Evolutionary conservation across 1,140 invertebrate species (phyloP), one percentile per base, ranked within the genome.

Genomic region (Metaphire vulgaris): DNA sequence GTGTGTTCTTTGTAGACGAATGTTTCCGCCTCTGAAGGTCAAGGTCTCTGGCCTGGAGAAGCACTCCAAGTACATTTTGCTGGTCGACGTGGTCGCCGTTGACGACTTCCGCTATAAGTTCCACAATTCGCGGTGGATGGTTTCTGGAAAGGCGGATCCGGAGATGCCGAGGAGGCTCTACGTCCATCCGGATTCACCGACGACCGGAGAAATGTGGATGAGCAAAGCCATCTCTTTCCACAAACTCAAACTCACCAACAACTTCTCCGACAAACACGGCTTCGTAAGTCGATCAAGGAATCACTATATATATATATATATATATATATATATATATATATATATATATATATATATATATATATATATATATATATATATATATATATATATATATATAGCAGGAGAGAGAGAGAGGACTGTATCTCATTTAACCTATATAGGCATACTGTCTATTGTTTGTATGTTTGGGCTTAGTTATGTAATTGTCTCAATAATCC

Each of bases 181-280:
- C 85, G 83, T 93, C 74, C 93, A 96, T 87, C 93, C 93, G 0
- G 92, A 95, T 74, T 92, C 91, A 0, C 94, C 93, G 0, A 90
- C 92, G 0, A 90, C 89, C 0, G 94, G 94, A 0, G 88, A 90
- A n/a, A 90, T 93, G 79, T 95, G 94, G 93, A 93, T 96, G 68
- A 92, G 86, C 89, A 91, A 0, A 92, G 31, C 33, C 69, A 88
- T 98, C 80, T 97, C 95, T 85, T 98, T 99, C 90, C 91, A 91
- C 81, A 93, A 93, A 83, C 87, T 95, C 1, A 96, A 96, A 84
- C 87, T 97, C 0, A 96, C 94, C 32, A 97, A 97, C 85, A 95
- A 94, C 89, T 98, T 98, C 88, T 96, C 95, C 88, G 96, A 98
- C 89, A 98, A 98, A 90, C 96, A 98, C 90, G 96, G 96, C 90